Conservation (phyloP, 2,888 invertebrate genomes). For the Leucophenga maculata region DNA sequence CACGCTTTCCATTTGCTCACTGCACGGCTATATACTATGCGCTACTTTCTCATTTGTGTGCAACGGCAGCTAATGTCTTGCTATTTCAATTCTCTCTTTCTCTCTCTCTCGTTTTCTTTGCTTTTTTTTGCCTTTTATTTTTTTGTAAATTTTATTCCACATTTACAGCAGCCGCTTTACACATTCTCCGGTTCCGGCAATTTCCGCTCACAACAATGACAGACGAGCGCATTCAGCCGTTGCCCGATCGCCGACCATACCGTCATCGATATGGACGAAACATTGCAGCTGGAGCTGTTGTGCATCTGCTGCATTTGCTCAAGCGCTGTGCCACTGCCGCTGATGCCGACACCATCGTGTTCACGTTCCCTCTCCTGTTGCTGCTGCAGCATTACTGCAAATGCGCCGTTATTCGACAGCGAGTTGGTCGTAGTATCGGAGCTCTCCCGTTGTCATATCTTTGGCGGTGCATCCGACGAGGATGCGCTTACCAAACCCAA, state of each 20-base stretch:
- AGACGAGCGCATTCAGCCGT: slow-evolving; percentile 70
- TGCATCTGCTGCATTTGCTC: slow-evolving; percentile 44
- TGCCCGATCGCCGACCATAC: slow-evolving; percentile 71
- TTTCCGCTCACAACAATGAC: slow-evolving; percentile 72
- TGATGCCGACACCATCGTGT: slow-evolving; percentile 31
- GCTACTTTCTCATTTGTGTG: neutral
- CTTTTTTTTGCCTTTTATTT: neutral
- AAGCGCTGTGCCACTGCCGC: slow-evolving; percentile 31
- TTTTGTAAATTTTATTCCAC: neutral
- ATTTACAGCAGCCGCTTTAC: slow-evolving; percentile 50
- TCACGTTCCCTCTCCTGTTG: slow-evolving; percentile 34
- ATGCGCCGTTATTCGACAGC: slow-evolving; percentile 63
- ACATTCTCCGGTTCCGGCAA: slow-evolving; percentile 72
- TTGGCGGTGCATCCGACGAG: slow-evolving; percentile 64
- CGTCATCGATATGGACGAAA: slow-evolving; percentile 69
- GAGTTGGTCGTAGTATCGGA: slow-evolving; percentile 67
- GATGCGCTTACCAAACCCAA: slow-evolving; percentile 64
- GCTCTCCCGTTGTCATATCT: slow-evolving; percentile 72
- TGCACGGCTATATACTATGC: too few species aligned
- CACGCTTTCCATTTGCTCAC: too few species aligned
- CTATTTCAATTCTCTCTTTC: neutral
- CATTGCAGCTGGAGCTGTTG: slow-evolving; percentile 68
- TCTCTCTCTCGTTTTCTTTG: neutral
- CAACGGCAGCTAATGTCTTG: neutral
- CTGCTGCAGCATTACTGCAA: slow-evolving; percentile 51